Conservation (phyloP, 2,113 vertebrate genomes). For the Tragelaphus strepsiceros region DNA sequence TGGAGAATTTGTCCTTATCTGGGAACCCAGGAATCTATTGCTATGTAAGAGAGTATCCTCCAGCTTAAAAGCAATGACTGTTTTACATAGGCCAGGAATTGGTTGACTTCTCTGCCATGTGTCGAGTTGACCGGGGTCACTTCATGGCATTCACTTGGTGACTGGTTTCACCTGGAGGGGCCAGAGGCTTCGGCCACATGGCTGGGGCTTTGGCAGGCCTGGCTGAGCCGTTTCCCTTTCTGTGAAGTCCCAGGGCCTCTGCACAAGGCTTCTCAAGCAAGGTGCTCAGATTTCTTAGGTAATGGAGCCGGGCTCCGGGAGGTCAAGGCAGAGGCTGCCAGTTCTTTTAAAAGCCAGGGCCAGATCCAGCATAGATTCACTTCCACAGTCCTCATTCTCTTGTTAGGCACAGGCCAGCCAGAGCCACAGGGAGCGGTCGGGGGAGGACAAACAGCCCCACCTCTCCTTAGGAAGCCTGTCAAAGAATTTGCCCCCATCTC, state of each 20-base stretch:
- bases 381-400: not conserved
- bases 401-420: not conserved
- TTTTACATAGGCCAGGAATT: not conserved
- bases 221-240: not conserved
- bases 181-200: not conserved
- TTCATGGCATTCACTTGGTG: not conserved
- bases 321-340: not conserved
- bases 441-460: not conserved
- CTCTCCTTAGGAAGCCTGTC: not conserved
- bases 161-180: not conserved
- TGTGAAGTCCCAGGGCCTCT: not conserved
- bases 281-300: accelerated
- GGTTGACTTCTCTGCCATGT: not conserved
- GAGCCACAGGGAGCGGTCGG: accelerated
- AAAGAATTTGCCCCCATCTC: not conserved
- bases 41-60: not conserved
- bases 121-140: not conserved
- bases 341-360: not conserved
- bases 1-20: not conserved
- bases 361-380: not conserved
- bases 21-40: not conserved
- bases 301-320: accelerated
- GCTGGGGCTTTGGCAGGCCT: not conserved
- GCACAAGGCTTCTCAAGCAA: not conserved
- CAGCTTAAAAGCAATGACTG: not conserved